These are phyloP conservation scores for Ophthalmotilapia sp. DNA, from an alignment of 2,113 vertebrate species.

Conservation along the genomic window DNA sequence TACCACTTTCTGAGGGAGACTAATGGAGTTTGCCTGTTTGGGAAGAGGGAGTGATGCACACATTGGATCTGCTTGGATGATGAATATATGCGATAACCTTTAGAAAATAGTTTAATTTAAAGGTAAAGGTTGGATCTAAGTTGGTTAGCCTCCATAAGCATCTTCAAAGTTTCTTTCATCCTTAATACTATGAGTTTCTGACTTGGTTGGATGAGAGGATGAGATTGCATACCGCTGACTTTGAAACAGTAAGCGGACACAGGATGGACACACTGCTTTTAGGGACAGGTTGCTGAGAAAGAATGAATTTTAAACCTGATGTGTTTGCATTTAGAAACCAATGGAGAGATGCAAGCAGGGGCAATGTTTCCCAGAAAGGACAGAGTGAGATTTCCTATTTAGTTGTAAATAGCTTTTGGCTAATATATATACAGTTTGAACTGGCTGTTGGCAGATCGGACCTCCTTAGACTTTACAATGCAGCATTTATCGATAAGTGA, in stretches of 20 bases:
- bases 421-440: background rate
- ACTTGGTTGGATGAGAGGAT: background rate
- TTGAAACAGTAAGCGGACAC: background rate
- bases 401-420: background rate
- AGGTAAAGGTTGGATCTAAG: slow-evolving; percentile 14
- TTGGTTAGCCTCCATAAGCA: background rate
- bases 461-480: background rate
- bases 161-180: background rate
- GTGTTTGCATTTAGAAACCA: background rate
- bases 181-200: background rate
- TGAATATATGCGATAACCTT: slow-evolving; percentile 13
- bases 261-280: background rate
- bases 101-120: background rate
- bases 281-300: background rate
- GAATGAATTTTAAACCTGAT: background rate
- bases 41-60: background rate
- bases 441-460: background rate
- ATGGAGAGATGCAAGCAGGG: background rate
- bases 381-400: background rate
- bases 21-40: slow-evolving; percentile 23
- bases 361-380: background rate
- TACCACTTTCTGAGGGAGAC: background rate
- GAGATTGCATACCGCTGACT: background rate
- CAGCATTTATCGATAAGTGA: background rate
- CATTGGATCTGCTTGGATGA: background rate